Base-by-base conservation (phyloP, 2,888 invertebrate species). In the Pachydiplax longipennis region DNA sequence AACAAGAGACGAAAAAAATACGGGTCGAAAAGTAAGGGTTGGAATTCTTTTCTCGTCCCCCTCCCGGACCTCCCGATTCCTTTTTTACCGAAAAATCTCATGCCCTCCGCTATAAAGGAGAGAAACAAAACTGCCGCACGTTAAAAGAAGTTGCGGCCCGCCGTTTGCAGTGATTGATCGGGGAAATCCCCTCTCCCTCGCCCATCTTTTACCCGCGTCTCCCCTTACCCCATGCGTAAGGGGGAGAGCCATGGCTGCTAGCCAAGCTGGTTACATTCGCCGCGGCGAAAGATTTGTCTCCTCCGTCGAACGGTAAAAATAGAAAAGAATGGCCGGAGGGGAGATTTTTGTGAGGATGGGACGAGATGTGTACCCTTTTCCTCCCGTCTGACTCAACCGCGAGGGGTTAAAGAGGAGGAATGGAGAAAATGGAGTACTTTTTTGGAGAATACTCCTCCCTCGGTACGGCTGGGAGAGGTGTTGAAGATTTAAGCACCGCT, bases 261-360 rank as follows among this genome's bases (percentile, higher is more conserved):
- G 87, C 87, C 87, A 87, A 87, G 87, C 87, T 87, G 87, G 87
- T 87, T 87, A 87, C 87, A 87, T 58, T 87, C 37, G 87, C 87
- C 65, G 87, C 87, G 87, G 61, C 87, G 87, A 87, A 87, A 87
- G 87, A 87, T 87, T 87, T 87, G 87, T 87, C 87, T 87, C 87
- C 87, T 65, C 87, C n/a, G 61, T 87, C 31, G 87, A 61, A 58
- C 58, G 87, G 65, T 87, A 87, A 87, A 87, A 87, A 87, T 87
- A 87, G 87, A 87, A 87, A 87, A 87, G 87, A 87, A 87, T 87
- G 87, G 83, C 44, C 58, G 83, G 53, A 35, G 53, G 35, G 58
- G 87, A 61, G 61, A 35, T 15, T 25, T 31, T 6, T 0, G 8
- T 13, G 53, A 18, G 25, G 82, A 25, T n/a, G 31, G 82, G 82